A percentile compares a stretch with the other conserved stretches of the same genome.
Conservation (phyloP, 2,113 vertebrate genomes). For the Brachypteracias leptosomus region DNA sequence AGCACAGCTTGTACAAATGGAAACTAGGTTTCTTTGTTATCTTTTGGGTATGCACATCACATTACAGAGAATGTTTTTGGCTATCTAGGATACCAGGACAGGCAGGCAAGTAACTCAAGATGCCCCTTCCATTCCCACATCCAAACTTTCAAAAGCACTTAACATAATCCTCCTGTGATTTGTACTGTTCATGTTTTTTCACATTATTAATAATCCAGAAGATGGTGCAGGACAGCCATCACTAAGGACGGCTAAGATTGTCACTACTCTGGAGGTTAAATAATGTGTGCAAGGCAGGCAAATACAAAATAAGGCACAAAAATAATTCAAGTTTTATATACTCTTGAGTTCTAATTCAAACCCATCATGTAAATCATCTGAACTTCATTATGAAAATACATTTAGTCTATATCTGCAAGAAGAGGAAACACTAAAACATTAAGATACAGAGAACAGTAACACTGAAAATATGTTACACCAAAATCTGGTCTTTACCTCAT, state of each 20-base stretch:
- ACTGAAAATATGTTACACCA: background rate
- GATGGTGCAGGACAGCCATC: background rate
- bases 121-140: background rate
- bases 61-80: background rate
- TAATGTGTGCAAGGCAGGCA: background rate
- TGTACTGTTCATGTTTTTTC: background rate
- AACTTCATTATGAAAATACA: background rate
- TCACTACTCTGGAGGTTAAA: background rate
- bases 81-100: background rate
- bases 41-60: background rate
- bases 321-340: background rate
- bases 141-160: background rate
- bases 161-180: background rate
- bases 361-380: background rate
- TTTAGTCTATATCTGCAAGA: background rate
- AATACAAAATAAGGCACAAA: background rate
- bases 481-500: background rate
- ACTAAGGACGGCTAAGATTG: background rate
- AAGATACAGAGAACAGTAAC: background rate
- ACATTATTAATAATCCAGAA: background rate
- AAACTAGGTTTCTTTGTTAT: background rate
- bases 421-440: background rate
- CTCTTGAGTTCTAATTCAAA: background rate
- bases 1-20: accelerated
- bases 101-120: background rate